phyloP scores from a whole-genome alignment of 1,140 invertebrate species.

The Helicoverpa armigera region DNA sequence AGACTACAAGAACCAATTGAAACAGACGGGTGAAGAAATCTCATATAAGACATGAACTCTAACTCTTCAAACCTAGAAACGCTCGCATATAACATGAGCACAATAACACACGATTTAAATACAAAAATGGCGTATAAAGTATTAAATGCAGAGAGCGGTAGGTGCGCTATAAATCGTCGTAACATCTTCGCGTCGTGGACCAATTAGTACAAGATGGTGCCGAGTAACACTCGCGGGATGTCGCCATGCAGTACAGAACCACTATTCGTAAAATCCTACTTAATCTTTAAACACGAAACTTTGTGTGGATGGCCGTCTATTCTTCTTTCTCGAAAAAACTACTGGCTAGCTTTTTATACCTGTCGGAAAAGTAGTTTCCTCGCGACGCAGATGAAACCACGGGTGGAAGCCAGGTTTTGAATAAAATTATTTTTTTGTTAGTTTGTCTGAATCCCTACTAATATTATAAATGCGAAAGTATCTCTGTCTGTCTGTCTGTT shows the following conservation, averaged over 20 bases:
- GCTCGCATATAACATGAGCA: neutral
- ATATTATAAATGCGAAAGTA: too few species aligned
- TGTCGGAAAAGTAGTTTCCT: too few species aligned
- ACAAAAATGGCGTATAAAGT: constrained; percentile 49
- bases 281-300: neutral
- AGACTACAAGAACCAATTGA: too few species aligned
- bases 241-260: constrained; percentile 55
- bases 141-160: constrained; percentile 62
- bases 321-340: too few species aligned
- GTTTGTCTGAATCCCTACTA: too few species aligned
- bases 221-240: constrained; percentile 62
- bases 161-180: constrained; percentile 79
- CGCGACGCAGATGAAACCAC: too few species aligned
- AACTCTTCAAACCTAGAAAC: neutral
- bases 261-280: neutral
- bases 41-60: neutral
- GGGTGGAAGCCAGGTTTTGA: too few species aligned
- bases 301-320: too few species aligned
- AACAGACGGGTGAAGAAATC: too few species aligned
- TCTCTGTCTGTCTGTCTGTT: too few species aligned
- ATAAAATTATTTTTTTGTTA: too few species aligned
- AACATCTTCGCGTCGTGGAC: constrained; percentile 80
- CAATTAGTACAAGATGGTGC: constrained; percentile 85
- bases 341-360: too few species aligned
- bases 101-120: constrained; percentile 35